Conservation (phyloP, 2,888 invertebrate genomes). For the Amphipoea lucens region DNA sequence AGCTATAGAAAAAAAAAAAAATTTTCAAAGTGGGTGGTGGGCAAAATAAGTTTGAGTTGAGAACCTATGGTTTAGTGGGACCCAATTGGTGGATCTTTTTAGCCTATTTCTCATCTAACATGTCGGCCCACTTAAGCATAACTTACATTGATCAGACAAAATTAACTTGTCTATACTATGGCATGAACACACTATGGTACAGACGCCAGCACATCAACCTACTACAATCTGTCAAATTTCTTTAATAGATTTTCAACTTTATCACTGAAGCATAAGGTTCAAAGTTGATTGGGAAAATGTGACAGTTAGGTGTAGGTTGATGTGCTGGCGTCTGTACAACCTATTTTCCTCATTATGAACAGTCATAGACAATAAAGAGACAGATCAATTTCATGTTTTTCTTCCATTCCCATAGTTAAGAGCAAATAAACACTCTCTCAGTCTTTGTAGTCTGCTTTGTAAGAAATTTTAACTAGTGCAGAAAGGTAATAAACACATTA, state of each 20-base stretch:
- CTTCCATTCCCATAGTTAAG: constrained; percentile 41
- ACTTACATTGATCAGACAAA: not conserved
- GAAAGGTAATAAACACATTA: constrained; percentile 29
- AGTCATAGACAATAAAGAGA: constrained; percentile 35
- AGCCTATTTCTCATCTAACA: not conserved
- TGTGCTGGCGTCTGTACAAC: too few relatives aligned
- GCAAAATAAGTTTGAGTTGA: too few relatives aligned
- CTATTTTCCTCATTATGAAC: constrained; percentile 36
- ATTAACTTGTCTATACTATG: not conserved
- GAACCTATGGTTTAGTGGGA: not conserved
- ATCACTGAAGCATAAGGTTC: too few relatives aligned
- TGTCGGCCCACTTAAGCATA: not conserved
- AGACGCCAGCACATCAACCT: too few relatives aligned
- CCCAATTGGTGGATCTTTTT: not conserved
- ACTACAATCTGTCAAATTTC: too few relatives aligned
- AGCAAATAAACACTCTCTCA: constrained; percentile 24
- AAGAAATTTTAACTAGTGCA: constrained; percentile 16
- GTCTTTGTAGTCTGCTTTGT: constrained; percentile 26
- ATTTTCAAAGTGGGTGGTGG: not conserved
- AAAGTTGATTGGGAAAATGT: too few relatives aligned
- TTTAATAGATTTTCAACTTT: too few relatives aligned
- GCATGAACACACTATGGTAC: not conserved
- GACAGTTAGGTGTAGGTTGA: too few relatives aligned
- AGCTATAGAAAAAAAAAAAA: not conserved
- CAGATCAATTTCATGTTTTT: constrained; percentile 43